A percentile compares a stretch with the other conserved stretches of the same genome.
These are phyloP conservation scores for Helicolenus hilgendorfi DNA, from an alignment of 2,797 vertebrate genomes.

Conservation along the genomic window DNA sequence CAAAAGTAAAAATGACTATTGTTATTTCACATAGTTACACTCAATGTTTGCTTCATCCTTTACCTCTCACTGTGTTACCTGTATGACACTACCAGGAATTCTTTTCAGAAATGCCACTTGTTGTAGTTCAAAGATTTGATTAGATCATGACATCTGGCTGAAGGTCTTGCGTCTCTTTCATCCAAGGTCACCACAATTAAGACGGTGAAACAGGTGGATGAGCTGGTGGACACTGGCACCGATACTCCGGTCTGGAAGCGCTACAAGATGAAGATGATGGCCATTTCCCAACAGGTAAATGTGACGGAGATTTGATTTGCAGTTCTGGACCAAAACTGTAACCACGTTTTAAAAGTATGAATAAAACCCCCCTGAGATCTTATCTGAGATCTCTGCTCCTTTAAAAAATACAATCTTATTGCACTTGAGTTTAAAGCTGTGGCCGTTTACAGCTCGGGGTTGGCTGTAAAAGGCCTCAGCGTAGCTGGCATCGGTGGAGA, in stretches of 20 bases:
- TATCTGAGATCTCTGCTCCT: not conserved
- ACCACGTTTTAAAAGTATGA: constrained; percentile 5
- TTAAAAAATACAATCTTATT: not conserved
- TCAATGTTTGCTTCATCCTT: not conserved
- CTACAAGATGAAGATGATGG: constrained; percentile 93
- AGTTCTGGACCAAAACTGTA: not conserved
- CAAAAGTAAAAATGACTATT: not conserved
- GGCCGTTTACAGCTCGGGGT: not conserved
- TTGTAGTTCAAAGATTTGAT: not conserved
- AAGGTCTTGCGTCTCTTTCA: constrained; percentile 13
- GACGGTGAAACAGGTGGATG: constrained; percentile 96
- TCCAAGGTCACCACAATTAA: constrained; percentile 97
- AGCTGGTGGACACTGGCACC: constrained; percentile 95
- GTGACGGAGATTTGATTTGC: not conserved
- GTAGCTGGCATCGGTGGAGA: not conserved
- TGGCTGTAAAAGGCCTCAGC: not conserved
- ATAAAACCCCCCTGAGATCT: not conserved
- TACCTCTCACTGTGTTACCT: not conserved
- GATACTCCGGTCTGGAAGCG: constrained; percentile 93
- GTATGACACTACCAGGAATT: not conserved
- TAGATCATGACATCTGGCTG: not conserved
- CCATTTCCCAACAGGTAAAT: constrained; percentile 94
- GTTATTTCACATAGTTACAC: too few relatives aligned
- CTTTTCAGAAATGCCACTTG: not conserved
- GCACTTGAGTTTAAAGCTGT: not conserved